These are phyloP conservation scores for Heliconius ismenius DNA, from an alignment of 2,888 invertebrate species.

Conservation along the genomic window DNA sequence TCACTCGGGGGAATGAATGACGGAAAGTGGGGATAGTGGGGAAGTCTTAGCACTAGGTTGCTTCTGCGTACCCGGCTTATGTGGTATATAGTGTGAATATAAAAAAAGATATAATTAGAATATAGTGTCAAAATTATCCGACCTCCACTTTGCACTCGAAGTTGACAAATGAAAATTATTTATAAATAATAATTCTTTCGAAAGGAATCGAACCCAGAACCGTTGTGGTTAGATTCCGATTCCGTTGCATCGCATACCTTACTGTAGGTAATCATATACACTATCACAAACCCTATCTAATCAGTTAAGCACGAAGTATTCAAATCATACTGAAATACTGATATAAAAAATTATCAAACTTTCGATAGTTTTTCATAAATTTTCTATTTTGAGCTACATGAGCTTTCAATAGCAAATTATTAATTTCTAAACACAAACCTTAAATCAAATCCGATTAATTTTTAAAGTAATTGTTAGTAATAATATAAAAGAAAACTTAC, in stretches of 20 bases:
- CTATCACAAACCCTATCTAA: background rate
- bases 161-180: background rate
- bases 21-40: too few relatives aligned
- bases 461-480: background rate
- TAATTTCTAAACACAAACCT: too few relatives aligned
- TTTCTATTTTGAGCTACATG: background rate
- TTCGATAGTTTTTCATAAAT: background rate
- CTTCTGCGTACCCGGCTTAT: too few relatives aligned
- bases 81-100: too few relatives aligned
- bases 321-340: background rate
- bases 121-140: background rate
- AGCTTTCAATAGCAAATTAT: too few relatives aligned
- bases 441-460: too few relatives aligned
- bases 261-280: background rate
- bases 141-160: background rate
- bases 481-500: slow-evolving; percentile 59
- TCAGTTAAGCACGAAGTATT: background rate
- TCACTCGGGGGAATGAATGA: background rate
- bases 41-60: too few relatives aligned
- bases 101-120: background rate
- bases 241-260: background rate
- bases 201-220: background rate
- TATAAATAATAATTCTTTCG: background rate
- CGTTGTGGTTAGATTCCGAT: background rate
- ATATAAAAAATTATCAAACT: background rate